Evolutionary conservation across 2,113 vertebrate species (phyloP), one percentile per base, ranked within the genome.

Genomic region (Clarias magur): DNA sequence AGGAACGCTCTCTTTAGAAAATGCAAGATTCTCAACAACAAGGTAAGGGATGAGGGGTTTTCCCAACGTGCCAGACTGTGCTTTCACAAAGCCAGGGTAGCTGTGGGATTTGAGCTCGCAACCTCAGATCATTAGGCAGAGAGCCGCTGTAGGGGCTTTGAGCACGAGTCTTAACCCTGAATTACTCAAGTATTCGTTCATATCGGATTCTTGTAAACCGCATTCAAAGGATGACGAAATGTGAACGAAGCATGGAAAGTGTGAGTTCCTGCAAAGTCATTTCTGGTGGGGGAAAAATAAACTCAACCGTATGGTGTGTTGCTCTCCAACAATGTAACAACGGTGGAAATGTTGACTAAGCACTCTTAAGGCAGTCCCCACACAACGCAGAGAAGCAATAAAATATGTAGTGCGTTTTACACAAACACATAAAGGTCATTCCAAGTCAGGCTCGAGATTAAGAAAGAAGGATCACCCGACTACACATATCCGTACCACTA

Each of bases 1-100:
- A 21, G 56, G 38, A 83, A 67, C 16, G 23, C 34, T 65, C 6
- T 83, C 62, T 67, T 68, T 83, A 59, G n/a, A 27, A 83, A 82
- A n/a, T 25, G 12, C 42, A 68, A 62, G 15, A 83, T 30, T 56
- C 48, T 54, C 10, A 82, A 27, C 38, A 53, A 67, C 12, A 27
- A 6, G 13, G 42, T 8, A 80, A 34, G 4, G 17, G 8, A 27
- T 25, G 25, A 15, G 73, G 27, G n/a, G n/a, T 68, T 3, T 38
- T 34, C 73, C 42, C 42, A 54, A 6, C 73, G 6, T 76, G 48
- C 48, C 73, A 78, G n/a, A 56, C 75, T 25, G 8, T 8, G 23
- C 13, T 54, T 54, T 56, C 75, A 27, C 48, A 27, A 9, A 79
- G 23, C 21, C 0, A 0, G 23, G 21, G 72, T 72, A 21, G 42